Percentiles rank a stretch among this genome's conserved stretches.
These are phyloP conservation scores for Achatina immaculata DNA, from an alignment of 1,140 invertebrate species.

Conservation along the genomic window DNA sequence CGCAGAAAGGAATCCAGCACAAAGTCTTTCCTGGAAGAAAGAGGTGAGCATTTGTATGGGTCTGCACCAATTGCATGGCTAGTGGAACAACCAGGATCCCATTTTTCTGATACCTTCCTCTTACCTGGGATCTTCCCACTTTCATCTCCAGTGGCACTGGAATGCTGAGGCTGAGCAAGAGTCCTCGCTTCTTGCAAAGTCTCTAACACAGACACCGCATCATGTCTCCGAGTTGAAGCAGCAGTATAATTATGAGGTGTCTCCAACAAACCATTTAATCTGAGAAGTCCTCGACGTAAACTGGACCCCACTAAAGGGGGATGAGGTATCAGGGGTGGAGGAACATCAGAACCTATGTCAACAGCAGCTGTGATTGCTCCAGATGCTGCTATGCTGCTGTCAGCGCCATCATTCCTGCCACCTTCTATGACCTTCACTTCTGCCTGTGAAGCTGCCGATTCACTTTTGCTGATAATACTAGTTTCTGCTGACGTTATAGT, in stretches of 20 bases:
- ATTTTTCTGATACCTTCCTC: constrained; percentile 30
- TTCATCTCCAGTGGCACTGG: background rate
- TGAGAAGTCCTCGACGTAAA: background rate
- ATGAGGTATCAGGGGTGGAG: background rate
- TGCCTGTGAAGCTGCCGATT: constrained; percentile 26
- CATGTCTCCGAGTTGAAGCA: constrained; percentile 26
- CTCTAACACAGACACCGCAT: constrained; percentile 42
- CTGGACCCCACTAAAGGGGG: constrained; percentile 6
- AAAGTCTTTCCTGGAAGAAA: constrained; percentile 57
- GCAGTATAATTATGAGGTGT: constrained; percentile 28
- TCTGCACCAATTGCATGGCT: background rate
- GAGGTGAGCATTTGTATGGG: constrained; percentile 51
- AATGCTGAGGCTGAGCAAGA: background rate
- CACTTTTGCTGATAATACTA: constrained; percentile 5
- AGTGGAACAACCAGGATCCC: background rate
- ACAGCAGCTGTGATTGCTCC: background rate
- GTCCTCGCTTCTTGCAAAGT: constrained; percentile 46
- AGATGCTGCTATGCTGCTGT: background rate
- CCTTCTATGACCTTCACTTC: background rate
- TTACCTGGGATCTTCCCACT: constrained; percentile 19
- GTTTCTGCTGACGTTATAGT: constrained; percentile 17
- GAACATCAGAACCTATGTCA: background rate
- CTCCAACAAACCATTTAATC: constrained; percentile 16
- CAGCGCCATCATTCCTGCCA: background rate
- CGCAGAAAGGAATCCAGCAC: constrained; percentile 58